Evolutionary conservation across 1,140 invertebrate species (phyloP), one percentile per base, ranked within the genome.

Genomic region (Pemphigus obesinymphae): DNA sequence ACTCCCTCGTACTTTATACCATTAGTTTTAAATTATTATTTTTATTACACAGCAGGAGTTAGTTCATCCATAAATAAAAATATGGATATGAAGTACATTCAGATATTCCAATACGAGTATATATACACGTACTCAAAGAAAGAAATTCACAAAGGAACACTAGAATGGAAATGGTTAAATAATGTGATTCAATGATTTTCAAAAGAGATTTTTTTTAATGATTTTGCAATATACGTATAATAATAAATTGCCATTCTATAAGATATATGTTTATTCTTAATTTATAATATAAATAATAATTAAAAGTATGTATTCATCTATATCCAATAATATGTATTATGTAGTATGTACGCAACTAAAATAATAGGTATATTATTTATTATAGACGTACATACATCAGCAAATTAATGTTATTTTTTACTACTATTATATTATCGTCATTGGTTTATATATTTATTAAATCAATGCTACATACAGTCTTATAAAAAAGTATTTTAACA

Each of bases 161-260:
- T 11, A 29, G 40, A 72, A 45, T 72, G 15, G 23, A 45, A 72
- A 72, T 5, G 3, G 8, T 40, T 40, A 40, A 40, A 72, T 29
- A 29, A 72, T 72, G 68, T 48, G 68, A 72, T 72, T 48, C 40
- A 48, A 72, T 20, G 68, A 70, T 45, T 70, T 26, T 7, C n/a
- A 26, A 70, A 26, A 29, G 23, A 45, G 66, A 70, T 72, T 29
- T 72, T 45, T 68, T 70, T 72, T 45, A 68, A 68, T 43, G 66
- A 43, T 70, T 70, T 70, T 43, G 23, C 66, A 29, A 17, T 2
- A 48, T 45, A n/a, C n/a, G n/a, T n/a, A 48, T 29, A 48, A 72
- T 48, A 48, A 70, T 70, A 70, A n/a, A n/a, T n/a, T n/a, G n/a
- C 26, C 66, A 43, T 70, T 70, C 11, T 66, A 43, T 3, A 11